A percentile compares a stretch with the other conserved stretches of the same genome.
These are phyloP conservation scores for Saguinus imperator DNA, from an alignment of 2,113 vertebrate genomes.

Conservation along the genomic window DNA sequence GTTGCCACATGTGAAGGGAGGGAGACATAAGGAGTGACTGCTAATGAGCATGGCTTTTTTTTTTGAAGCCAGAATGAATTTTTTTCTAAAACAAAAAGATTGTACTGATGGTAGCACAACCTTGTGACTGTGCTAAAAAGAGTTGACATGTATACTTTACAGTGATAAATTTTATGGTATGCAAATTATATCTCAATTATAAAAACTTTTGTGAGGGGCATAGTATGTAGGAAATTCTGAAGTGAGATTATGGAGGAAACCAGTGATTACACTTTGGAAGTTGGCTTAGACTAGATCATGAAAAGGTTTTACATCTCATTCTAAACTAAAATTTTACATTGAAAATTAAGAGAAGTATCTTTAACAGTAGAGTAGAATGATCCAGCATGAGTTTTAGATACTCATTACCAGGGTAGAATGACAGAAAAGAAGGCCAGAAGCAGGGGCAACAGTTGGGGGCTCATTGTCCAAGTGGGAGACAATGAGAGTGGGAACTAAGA, in stretches of 20 bases:
- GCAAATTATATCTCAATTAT: background rate
- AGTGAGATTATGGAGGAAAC: background rate
- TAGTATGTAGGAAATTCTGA: background rate
- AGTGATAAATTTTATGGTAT: background rate
- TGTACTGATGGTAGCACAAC: background rate
- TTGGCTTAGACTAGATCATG: background rate
- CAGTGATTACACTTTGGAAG: background rate
- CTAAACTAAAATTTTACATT: background rate
- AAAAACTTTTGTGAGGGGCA: background rate
- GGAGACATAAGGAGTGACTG: too few species aligned
- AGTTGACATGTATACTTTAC: background rate
- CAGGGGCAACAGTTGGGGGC: too few species aligned
- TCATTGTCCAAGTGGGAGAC: background rate
- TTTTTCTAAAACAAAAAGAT: background rate
- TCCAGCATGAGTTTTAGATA: background rate
- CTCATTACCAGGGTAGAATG: background rate
- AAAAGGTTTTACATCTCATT: background rate
- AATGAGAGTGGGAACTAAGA: background rate
- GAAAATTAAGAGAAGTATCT: background rate
- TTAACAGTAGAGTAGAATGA: background rate
- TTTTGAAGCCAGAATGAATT: background rate
- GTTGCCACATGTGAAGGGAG: accelerated
- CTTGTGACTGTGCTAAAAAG: background rate
- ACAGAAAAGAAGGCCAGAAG: background rate
- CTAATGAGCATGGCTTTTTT: background rate